Conservation (phyloP, 2,113 vertebrate species). For the Leucopternis melanops region DNA sequence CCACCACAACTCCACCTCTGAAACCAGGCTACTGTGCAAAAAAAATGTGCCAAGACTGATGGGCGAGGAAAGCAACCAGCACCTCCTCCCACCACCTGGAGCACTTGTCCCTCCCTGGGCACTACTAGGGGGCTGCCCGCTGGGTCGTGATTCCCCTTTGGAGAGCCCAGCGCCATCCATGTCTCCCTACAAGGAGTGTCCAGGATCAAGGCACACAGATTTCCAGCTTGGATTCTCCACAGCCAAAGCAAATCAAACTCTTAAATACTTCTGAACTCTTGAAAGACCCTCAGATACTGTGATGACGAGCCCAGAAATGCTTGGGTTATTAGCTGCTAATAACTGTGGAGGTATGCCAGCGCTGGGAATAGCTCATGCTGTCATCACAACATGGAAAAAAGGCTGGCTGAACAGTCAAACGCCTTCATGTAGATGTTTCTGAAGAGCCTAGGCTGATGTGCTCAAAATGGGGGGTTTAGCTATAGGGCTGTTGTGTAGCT, state of each 20-base stretch:
- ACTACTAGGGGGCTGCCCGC: background rate
- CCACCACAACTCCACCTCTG: background rate
- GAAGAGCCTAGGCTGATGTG: background rate
- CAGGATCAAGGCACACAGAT: background rate
- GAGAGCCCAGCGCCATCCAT: background rate
- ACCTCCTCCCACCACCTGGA: background rate
- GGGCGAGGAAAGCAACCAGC: background rate
- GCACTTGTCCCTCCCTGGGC: background rate
- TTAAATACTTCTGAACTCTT: background rate
- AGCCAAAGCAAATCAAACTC: background rate
- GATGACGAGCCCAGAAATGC: background rate
- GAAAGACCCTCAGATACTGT: background rate
- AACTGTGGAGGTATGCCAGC: background rate
- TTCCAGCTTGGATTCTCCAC: background rate
- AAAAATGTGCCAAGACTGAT: background rate
- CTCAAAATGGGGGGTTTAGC: background rate
- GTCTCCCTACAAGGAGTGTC: background rate
- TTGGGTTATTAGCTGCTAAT: background rate
- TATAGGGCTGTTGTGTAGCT: background rate
- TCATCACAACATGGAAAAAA: background rate
- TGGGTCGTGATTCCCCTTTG: background rate
- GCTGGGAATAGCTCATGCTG: background rate
- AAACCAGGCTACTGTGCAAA: background rate
- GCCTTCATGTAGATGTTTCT: background rate
- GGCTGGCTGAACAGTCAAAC: background rate